These are phyloP conservation scores for Tachysurus vachellii DNA, from an alignment of 2,113 vertebrate species.

Conservation along the genomic window DNA sequence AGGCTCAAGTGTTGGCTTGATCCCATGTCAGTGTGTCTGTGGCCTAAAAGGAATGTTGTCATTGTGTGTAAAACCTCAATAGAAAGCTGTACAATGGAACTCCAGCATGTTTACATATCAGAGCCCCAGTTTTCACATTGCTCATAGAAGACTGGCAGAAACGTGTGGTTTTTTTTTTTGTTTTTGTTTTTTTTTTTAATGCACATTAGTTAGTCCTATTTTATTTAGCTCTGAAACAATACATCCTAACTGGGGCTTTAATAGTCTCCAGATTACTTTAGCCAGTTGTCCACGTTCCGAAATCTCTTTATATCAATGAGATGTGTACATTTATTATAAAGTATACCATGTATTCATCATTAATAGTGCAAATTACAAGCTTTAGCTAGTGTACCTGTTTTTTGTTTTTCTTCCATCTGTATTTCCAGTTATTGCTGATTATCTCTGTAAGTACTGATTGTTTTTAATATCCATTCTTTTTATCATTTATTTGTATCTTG, in stretches of 20 bases:
- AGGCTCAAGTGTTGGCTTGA: conserved; percentile 1
- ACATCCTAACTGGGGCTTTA: conserved; percentile 35
- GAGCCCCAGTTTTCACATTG: conserved; percentile 25
- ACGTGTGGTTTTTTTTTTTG: background rate
- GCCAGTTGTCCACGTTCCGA: conserved; percentile 64
- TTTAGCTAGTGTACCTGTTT: conserved; percentile 71
- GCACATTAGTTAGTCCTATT: conserved; percentile 8
- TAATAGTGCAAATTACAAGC: conserved; percentile 71
- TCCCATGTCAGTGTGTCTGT: conserved; percentile 4
- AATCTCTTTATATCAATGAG: conserved; percentile 64
- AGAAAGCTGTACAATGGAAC: conserved; percentile 30
- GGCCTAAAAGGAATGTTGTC: conserved; percentile 8
- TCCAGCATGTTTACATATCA: conserved; percentile 47
- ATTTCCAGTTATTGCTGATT: conserved; percentile 77
- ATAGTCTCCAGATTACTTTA: conserved; percentile 30
- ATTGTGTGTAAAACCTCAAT: conserved; percentile 25
- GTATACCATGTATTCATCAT: conserved; percentile 72
- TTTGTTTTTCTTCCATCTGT: conserved; percentile 71
- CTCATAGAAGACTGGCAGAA: conserved; percentile 10
- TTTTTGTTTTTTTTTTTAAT: background rate
- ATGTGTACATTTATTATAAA: conserved; percentile 76
- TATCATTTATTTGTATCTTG: conserved; percentile 89
- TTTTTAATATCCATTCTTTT: conserved; percentile 75
- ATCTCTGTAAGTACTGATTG: conserved; percentile 73
- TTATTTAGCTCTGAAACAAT: conserved; percentile 23